Evolutionary conservation across 2,797 vertebrate genomes (phyloP), one percentile per base, ranked within the genome.

Genomic region (Hoplostethus atlanticus): DNA sequence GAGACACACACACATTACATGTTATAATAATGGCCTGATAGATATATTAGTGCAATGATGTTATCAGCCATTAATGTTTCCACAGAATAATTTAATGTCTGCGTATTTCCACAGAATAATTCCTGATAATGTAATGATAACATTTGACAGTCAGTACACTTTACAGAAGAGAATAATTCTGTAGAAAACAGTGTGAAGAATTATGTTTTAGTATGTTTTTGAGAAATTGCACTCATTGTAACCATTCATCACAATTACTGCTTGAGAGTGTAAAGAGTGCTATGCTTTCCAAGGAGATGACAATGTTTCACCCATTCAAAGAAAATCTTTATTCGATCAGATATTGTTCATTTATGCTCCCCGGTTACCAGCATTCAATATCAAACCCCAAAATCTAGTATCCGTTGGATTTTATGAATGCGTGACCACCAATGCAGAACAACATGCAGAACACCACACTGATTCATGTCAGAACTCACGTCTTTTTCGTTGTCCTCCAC

Each of bases 401-500:
- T 34, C n/a, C 11, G 16, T 17, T 13, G 30, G 47, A 30, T 44
- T 50, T 64, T 1, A 21, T 16, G 17, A 34, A 17, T 8, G 21
- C 25, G 31, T 61, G 6, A 7, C 42, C 28, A 46, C 11, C 5
- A 16, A 50, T 30, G 21, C 21, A 21, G 21, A 21, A 21, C 21
- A 50, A 31, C n/a, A 53, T 16, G 15, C 1, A 56, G 21, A 69
- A 54, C 3, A 61, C 30, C 2, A 61, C 21, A 58, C 0, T 1
- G 2, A 10, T 48, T 50, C 25, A 44, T 15, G 1, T 53, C 8
- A 51, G 17, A 73, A 58, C 0, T 96, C 90, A 98, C 97, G 0
- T 99, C 97, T 81, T 98, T 99, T 90, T 99, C 97, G 0, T 93
- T 96, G 85, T 99, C 97, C 73, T 97, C 96, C 71, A 99, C 96